Base-by-base conservation (phyloP, 2,113 vertebrate species). In the Varanus salvator region DNA sequence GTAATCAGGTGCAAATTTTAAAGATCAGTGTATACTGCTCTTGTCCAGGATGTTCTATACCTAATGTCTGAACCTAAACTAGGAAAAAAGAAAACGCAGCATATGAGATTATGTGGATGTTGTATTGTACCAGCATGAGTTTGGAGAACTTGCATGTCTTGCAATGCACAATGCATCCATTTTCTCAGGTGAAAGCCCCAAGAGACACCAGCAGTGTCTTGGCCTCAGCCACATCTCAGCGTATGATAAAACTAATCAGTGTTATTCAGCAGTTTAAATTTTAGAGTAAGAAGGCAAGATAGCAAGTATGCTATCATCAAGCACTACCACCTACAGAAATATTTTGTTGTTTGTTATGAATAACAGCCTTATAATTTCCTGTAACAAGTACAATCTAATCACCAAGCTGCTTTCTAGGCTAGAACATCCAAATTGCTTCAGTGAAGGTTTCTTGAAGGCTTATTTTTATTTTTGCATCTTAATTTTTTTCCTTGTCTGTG, bases 401-500 rank as follows among this genome's bases (percentile, higher is more conserved):
- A 19, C 29, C 1, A 34, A 25, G 48, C 31, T n/a, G 31, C n/a
- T 4, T 34, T 74, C 23, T 74, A 34, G n/a, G 34, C 31, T 34
- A 52, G 25, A 52, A 80, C 77, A 52, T 78, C 21, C 25, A 27
- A 50, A 54, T 29, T 80, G 0, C 25, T 6, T 38, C 12, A 81
- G 74, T 80, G 8, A 27, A 64, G 80, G 34, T 75, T 84, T 71
- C 83, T 88, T 86, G 92, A 80, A 93, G 85, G 38, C 8, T 29
- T 78, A 0, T 0, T 31, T 71, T 66, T 3, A 71, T 7, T 71
- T 75, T 38, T 66, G 54, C 29, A 38, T 50, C 44, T 31, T 48
- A 82, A 27, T 6, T n/a, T 75, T 71, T 60, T 23, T 83, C 80
- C 19, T 68, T 87, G 12, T 0, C 0, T 82, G 15, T 12, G 52